These are phyloP conservation scores for Dendroctonus valens DNA, from an alignment of 1,140 invertebrate genomes.

Conservation along the genomic window DNA sequence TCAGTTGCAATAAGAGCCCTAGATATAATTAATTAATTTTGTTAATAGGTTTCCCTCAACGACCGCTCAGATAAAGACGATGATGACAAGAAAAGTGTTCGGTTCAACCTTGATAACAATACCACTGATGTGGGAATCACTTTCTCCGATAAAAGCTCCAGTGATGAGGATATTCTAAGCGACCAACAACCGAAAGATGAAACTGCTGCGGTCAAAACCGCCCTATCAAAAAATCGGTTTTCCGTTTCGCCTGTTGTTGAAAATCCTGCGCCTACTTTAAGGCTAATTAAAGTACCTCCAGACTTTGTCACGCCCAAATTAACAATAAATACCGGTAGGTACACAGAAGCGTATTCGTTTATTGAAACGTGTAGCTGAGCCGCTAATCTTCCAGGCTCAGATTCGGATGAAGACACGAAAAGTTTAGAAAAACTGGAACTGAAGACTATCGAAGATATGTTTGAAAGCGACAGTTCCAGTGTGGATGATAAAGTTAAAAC, in stretches of 20 bases:
- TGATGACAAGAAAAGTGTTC: constrained; percentile 71
- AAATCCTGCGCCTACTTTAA: constrained; percentile 35
- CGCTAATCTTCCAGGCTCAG: constrained; percentile 41
- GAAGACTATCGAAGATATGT: constrained; percentile 36
- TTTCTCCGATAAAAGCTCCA: constrained; percentile 45
- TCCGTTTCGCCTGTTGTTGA: constrained; percentile 29
- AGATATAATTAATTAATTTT: background rate
- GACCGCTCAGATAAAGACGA: constrained; percentile 52
- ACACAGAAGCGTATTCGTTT: too few species aligned
- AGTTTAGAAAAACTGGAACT: constrained; percentile 49
- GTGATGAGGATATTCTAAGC: constrained; percentile 43
- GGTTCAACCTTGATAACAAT: constrained; percentile 59
- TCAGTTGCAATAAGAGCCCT: background rate
- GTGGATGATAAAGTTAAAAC: constrained; percentile 39
- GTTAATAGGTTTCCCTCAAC: constrained; percentile 33
- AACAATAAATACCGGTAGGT: constrained; percentile 51
- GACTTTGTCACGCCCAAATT: constrained; percentile 59
- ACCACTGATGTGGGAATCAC: constrained; percentile 42
- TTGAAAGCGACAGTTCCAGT: constrained; percentile 37
- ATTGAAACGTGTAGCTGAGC: background rate
- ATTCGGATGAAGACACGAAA: constrained; percentile 57
- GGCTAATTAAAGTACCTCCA: constrained; percentile 54
- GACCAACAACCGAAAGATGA: constrained; percentile 37
- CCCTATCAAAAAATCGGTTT: constrained; percentile 29
- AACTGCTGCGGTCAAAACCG: constrained; percentile 36